phyloP scores from a whole-genome alignment of 2,888 invertebrate genomes.

The Stenotaenia linearis region DNA sequence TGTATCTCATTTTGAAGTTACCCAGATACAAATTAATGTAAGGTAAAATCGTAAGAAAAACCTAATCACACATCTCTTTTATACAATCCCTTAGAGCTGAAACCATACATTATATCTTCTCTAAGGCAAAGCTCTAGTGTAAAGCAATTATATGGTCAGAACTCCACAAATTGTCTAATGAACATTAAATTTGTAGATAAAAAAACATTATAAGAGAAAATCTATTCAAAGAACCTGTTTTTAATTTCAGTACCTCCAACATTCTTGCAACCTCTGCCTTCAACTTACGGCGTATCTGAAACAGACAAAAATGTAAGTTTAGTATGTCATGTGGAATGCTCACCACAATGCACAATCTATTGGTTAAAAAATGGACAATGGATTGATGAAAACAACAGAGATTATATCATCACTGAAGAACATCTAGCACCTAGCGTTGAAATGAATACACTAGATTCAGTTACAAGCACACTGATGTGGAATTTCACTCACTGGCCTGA shows the following conservation, averaged over 20 bases:
- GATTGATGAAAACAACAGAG: not conserved
- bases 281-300: not conserved
- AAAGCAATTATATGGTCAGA: too few species aligned
- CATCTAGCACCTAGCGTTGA: not conserved
- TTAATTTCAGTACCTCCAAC: not conserved
- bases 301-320: not conserved
- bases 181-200: too few species aligned
- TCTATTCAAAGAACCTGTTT: too few species aligned
- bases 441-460: not conserved
- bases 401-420: not conserved
- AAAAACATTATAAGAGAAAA: not conserved
- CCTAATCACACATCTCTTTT: too few species aligned
- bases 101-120: too few species aligned
- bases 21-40: too few species aligned
- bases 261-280: not conserved
- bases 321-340: not conserved
- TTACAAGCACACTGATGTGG: not conserved
- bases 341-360: not conserved
- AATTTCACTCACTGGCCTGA: not conserved
- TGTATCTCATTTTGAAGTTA: too few species aligned
- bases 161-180: too few species aligned
- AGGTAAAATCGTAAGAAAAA: too few species aligned
- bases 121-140: too few species aligned
- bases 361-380: not conserved
- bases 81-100: too few species aligned